These are phyloP conservation scores for Atrichornis clamosus DNA, from an alignment of 2,113 vertebrate genomes.

Conservation along the genomic window DNA sequence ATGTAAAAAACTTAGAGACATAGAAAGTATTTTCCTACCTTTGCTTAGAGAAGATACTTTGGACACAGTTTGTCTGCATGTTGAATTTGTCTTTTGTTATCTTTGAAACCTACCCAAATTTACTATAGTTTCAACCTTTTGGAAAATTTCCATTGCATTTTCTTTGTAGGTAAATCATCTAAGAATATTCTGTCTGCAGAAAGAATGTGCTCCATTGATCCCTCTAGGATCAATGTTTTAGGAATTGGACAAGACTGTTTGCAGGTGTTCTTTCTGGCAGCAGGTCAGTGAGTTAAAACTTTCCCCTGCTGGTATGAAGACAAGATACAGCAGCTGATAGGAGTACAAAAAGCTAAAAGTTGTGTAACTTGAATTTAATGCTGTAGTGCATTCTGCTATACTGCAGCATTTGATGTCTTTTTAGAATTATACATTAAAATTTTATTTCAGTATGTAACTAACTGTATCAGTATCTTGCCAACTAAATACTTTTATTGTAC, in stretches of 20 bases:
- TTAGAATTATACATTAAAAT: neutral
- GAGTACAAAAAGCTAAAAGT: neutral
- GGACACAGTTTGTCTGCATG: neutral
- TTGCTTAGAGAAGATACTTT: neutral
- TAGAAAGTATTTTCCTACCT: neutral
- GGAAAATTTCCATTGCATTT: neutral
- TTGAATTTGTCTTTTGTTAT: neutral
- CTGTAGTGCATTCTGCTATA: neutral
- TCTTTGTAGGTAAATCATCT: neutral
- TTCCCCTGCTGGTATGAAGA: neutral
- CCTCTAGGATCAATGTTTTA: neutral
- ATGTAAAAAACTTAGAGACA: neutral
- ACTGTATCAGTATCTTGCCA: neutral
- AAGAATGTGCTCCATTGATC: constrained; percentile 14
- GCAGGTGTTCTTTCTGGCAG: constrained; percentile 41
- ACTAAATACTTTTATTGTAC: neutral
- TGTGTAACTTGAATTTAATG: neutral
- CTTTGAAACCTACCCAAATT: neutral
- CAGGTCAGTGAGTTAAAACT: neutral
- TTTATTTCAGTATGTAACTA: neutral
- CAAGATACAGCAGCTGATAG: neutral
- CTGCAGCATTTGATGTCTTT: neutral
- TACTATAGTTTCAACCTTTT: neutral
- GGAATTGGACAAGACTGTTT: neutral
- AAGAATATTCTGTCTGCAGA: neutral